phyloP scores from a whole-genome alignment of 2,113 vertebrate genomes.

The Zosterops borbonicus region DNA sequence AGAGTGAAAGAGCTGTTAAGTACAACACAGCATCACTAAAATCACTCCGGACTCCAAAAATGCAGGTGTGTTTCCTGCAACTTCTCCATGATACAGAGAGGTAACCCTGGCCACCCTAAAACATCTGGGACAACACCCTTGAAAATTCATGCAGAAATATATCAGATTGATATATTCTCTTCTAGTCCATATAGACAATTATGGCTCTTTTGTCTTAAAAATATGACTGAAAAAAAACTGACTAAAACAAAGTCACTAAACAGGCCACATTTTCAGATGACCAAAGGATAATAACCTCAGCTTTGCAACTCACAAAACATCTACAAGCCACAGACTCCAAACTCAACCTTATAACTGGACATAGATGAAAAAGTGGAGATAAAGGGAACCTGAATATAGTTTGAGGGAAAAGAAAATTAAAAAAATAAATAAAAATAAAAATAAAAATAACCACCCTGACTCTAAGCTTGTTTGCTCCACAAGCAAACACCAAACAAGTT shows the following conservation, averaged over 20 bases:
- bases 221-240: not conserved
- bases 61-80: not conserved
- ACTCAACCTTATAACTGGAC: not conserved
- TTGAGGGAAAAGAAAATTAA: not conserved
- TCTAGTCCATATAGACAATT: rapidly evolving
- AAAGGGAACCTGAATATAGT: not conserved
- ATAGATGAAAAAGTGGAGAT: not conserved
- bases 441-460: not conserved
- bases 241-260: not conserved
- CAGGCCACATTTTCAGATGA: not conserved
- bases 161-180: not conserved
- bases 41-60: not conserved
- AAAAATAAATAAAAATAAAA: too few relatives aligned
- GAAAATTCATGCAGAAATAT: not conserved
- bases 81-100: not conserved
- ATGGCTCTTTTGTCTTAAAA: not conserved
- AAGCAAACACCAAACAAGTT: not conserved
- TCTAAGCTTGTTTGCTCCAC: not conserved
- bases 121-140: not conserved
- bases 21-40: not conserved
- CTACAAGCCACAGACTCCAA: not conserved
- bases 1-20: not conserved
- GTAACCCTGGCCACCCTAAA: not conserved
- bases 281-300: not conserved
- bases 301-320: not conserved